Evolutionary conservation across 2,888 invertebrate species (phyloP).

Genomic region (Aphidius colemani): DNA sequence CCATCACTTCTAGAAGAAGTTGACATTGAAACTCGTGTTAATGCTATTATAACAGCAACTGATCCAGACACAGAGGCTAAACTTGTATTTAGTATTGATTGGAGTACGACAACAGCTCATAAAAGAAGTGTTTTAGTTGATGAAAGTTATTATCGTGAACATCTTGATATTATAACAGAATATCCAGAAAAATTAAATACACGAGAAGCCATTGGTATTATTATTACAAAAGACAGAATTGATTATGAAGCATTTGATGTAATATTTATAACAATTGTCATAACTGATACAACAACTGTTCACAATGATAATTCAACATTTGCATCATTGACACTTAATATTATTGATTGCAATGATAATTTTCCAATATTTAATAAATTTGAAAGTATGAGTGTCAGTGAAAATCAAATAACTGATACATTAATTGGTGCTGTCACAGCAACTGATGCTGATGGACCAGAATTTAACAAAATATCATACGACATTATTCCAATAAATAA

Average conservation of each 20-base stretch:
- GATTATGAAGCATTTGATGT: constrained; percentile 69
- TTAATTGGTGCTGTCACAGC: constrained; percentile 67
- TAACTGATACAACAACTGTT: constrained; percentile 62
- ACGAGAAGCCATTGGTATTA: constrained; percentile 57
- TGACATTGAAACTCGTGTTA: constrained; percentile 56
- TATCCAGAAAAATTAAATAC: constrained; percentile 49
- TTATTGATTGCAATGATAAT: constrained; percentile 71
- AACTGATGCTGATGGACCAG: constrained; percentile 67
- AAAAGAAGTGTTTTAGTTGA: constrained; percentile 52
- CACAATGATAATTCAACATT: constrained; percentile 62
- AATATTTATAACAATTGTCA: constrained; percentile 63
- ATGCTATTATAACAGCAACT: constrained; percentile 61
- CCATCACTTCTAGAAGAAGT: constrained; percentile 66
- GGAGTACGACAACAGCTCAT: constrained; percentile 60
- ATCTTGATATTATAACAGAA: constrained; percentile 60
- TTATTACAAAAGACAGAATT: constrained; percentile 59
- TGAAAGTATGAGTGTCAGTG: constrained; percentile 63
- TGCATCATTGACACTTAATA: constrained; percentile 65
- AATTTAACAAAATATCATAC: constrained; percentile 66
- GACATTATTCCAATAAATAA: constrained; percentile 59
- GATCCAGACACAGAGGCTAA: constrained; percentile 68
- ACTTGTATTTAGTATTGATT: constrained; percentile 66
- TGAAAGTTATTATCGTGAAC: constrained; percentile 37
- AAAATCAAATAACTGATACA: constrained; percentile 61
- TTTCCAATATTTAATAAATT: constrained; percentile 64